Base-by-base conservation (phyloP, 2,888 invertebrate genomes). In the Rapana venosa region DNA sequence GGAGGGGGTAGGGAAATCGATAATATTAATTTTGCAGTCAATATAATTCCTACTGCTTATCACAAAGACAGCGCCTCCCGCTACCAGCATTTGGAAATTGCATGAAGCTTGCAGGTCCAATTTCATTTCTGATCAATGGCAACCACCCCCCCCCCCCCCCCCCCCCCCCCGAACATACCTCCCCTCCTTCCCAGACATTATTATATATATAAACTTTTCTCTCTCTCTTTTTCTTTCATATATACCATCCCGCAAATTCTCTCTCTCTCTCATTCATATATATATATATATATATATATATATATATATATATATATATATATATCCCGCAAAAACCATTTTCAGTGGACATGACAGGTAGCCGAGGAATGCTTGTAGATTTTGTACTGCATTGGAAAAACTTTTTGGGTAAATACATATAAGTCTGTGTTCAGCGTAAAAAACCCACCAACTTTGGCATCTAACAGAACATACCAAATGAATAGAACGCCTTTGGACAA, bases 1-100 rank as follows among this genome's bases (percentile, higher is more conserved):
- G 47, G 47, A 47, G 47, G 47, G 47, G 47, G 66, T 2, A 35
- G 87, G 32, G 66, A 87, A 87, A 88, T 88, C 88, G 66, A 88
- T 88, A 88, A n/a, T 88, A 83, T 88, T 88, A 88, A 88, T 88
- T 88, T 88, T 88, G 88, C 88, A 88, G 88, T 88, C 88, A 88
- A 88, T 88, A 88, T 88, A 88, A 88, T 83, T 88, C 88, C 88
- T 81, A 66, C 88, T 58, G 88, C 88, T 88, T 88, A 88, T 36
- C 86, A 88, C 88, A 79, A 90, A 90, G 88, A 88, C 88, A 56
- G 85, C 84, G n/a, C 89, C 87, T 90, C 86, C 61, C 81, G 81
- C 66, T 87, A 83, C 77, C 86, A 88, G 79, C 90, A 90, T 77
- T 91, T 90, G 56, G 58, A 90, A 90, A 91, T 81, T 88, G 91